phyloP scores from a whole-genome alignment of 2,888 invertebrate species.

The Epinotia ramella region DNA sequence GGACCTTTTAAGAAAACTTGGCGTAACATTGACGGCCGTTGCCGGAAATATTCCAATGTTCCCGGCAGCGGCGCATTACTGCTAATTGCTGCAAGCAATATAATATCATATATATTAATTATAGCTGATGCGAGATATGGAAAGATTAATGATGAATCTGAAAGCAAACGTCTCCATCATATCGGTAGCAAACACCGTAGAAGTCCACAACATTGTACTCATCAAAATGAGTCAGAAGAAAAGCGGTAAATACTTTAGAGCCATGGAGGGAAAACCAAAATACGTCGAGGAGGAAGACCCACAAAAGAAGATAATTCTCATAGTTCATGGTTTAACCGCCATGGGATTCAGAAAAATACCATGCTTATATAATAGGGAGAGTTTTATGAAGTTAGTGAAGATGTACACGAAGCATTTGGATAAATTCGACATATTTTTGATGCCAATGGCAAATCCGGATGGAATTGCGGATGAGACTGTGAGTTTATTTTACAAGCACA shows the following conservation, averaged over 20 bases:
- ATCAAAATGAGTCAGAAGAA: slow-evolving; percentile 58
- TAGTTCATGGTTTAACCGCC: slow-evolving; percentile 70
- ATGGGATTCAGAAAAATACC: slow-evolving; percentile 58
- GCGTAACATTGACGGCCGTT: no score
- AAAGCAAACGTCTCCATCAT: background rate
- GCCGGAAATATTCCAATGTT: no score
- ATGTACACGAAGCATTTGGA: slow-evolving; percentile 68
- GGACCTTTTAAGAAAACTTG: no score
- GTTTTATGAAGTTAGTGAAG: slow-evolving; percentile 57
- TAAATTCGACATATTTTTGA: slow-evolving; percentile 73
- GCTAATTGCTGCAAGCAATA: no score
- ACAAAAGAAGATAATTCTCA: slow-evolving; percentile 73
- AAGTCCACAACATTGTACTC: slow-evolving; percentile 70
- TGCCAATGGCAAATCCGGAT: slow-evolving; percentile 78
- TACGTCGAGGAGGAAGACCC: slow-evolving; percentile 61
- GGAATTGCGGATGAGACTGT: slow-evolving; percentile 54
- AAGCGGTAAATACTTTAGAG: slow-evolving; percentile 41
- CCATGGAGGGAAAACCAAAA: slow-evolving; percentile 62
- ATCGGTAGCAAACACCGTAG: slow-evolving; percentile 62
- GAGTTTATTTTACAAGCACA: background rate
- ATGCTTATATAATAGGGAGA: slow-evolving; percentile 49
- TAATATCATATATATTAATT: background rate
- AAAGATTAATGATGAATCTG: background rate
- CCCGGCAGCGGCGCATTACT: no score
- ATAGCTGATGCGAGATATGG: slow-evolving; percentile 2